Conservation (phyloP, 2,797 vertebrate species). For the Spinus olivaceus region DNA sequence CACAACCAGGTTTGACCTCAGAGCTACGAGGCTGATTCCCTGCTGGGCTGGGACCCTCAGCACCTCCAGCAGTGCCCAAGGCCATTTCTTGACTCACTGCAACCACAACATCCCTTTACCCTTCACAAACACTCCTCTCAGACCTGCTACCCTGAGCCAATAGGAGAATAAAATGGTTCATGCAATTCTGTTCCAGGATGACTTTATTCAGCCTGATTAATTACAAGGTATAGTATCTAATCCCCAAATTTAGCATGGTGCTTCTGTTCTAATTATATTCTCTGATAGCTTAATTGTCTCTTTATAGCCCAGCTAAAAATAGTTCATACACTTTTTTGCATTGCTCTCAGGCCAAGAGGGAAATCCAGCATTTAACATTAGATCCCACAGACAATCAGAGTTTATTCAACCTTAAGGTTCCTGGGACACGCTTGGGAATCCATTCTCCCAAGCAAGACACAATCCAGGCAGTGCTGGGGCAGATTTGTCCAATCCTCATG, state of each 20-base stretch:
- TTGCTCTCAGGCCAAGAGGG: neutral
- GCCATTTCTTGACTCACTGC: neutral
- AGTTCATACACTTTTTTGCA: neutral
- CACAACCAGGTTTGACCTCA: neutral
- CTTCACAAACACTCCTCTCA: neutral
- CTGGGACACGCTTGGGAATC: neutral
- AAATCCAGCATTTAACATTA: neutral
- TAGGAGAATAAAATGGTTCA: neutral
- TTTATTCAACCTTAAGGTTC: neutral
- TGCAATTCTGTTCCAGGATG: neutral
- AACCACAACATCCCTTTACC: neutral
- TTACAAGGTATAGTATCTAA: neutral
- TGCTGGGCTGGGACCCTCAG: neutral
- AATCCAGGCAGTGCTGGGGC: neutral
- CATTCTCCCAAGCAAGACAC: neutral
- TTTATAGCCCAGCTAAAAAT: conserved; percentile 3
- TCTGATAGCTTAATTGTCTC: neutral
- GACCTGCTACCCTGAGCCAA: neutral
- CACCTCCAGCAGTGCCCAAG: neutral
- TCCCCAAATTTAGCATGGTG: neutral
- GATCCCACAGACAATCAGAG: neutral
- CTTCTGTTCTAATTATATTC: neutral
- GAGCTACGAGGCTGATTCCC: accelerated
- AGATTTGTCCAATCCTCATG: neutral
- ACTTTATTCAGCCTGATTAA: conserved; percentile 20